Evolutionary conservation across 2,888 invertebrate genomes (phyloP).

Genomic region (Brenthis daphne): DNA sequence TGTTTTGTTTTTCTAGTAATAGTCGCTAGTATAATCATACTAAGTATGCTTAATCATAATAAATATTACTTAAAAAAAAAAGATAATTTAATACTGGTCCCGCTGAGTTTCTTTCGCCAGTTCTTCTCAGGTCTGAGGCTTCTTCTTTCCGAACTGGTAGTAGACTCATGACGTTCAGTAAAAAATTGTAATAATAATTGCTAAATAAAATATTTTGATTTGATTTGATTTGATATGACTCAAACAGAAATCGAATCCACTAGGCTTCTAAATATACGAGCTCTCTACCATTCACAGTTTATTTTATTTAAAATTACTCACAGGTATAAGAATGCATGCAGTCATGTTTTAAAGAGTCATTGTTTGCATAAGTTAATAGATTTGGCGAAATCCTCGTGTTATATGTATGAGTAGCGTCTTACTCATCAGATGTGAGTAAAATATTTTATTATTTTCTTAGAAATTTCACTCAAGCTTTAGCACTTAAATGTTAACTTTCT

Average conservation of each 20-base stretch:
- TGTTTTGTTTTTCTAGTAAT: background rate
- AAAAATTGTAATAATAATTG: too few species aligned
- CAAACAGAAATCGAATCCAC: background rate
- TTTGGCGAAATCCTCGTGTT: constrained; percentile 18
- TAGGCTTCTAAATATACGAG: background rate
- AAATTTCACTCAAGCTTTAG: constrained; percentile 10
- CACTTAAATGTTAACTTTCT: constrained; percentile 17
- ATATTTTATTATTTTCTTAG: constrained; percentile 20
- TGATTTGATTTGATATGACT: too few species aligned
- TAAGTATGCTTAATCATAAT: too few species aligned
- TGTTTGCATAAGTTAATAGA: constrained; percentile 28
- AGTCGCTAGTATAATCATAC: background rate
- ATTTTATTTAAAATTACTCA: constrained; percentile 24
- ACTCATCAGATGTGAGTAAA: constrained; percentile 18
- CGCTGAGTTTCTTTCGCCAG: too few species aligned
- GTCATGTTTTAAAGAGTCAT: constrained; percentile 22
- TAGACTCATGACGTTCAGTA: too few species aligned
- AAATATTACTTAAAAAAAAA: too few species aligned
- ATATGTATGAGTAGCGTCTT: constrained; percentile 4
- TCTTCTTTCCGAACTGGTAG: too few species aligned
- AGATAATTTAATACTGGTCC: too few species aligned
- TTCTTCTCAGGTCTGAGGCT: too few species aligned
- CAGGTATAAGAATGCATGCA: constrained; percentile 22
- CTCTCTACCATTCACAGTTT: background rate
- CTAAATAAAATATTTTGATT: too few species aligned